A percentile compares a stretch with the other conserved stretches of the same genome.
Evolutionary conservation across 23 tunicate species (phyloP).

Genomic region (Diplosoma virens): DNA sequence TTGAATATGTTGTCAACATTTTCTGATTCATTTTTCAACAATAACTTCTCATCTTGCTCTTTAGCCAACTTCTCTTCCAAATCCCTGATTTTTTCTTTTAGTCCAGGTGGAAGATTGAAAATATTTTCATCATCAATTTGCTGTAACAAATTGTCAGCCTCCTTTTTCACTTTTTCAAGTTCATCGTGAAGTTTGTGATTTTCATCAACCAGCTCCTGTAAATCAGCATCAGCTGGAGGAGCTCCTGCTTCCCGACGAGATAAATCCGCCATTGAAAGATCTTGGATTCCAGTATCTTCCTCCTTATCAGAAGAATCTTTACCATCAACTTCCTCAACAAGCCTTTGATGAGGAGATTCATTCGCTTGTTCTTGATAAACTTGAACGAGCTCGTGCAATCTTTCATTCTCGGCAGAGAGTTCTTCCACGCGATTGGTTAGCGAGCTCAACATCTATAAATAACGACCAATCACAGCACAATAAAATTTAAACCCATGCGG

Average conservation of each 20-base stretch:
- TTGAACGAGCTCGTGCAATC: no score
- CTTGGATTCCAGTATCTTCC: constrained; percentile 60
- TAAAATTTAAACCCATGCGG: no score
- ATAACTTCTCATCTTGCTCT: no score
- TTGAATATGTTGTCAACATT: no score
- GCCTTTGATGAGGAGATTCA: no score
- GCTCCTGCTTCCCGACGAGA: constrained; percentile 15
- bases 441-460: constrained; percentile 20
- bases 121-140: constrained; percentile 7
- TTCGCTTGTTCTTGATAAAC: no score
- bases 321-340: background rate
- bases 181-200: constrained; percentile 32
- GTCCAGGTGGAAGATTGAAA: constrained; percentile 34
- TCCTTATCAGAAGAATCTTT: background rate
- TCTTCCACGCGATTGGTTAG: constrained; percentile 26
- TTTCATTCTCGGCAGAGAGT: constrained; percentile 45
- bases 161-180: constrained; percentile 12
- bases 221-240: background rate
- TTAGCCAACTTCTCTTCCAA: constrained; percentile 46
- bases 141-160: constrained; percentile 3
- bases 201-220: constrained; percentile 32
- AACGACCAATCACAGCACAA: no score
- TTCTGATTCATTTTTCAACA: no score
- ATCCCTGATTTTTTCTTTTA: constrained; percentile 51
- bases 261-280: constrained; percentile 41